Conservation (phyloP, 2,888 invertebrate genomes). For the Pecten maximus region DNA sequence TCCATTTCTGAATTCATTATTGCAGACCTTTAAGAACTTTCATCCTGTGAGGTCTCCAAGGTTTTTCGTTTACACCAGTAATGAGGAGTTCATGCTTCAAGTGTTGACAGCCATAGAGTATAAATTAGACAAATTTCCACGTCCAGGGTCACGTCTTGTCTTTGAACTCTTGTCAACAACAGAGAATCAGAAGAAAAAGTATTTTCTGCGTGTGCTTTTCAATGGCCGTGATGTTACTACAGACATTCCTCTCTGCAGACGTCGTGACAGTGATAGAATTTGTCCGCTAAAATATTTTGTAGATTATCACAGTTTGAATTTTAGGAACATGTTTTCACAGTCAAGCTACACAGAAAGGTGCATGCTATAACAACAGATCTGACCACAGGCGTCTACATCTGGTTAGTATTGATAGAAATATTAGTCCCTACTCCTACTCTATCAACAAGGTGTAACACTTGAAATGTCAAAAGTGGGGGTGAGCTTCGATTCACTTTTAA, state of each 20-base stretch:
- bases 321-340: background rate
- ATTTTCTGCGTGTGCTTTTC: background rate
- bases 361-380: too few relatives aligned
- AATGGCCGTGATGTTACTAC: conserved; percentile 8
- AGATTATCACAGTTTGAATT: background rate
- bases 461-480: too few relatives aligned
- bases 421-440: too few relatives aligned
- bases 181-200: background rate
- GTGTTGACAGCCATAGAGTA: background rate
- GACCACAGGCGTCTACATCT: too few relatives aligned
- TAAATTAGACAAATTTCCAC: background rate
- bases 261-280: background rate
- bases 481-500: too few relatives aligned
- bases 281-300: background rate
- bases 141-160: background rate
- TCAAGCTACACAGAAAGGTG: background rate
- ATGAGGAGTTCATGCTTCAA: background rate
- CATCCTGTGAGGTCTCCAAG: background rate
- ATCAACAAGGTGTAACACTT: too few relatives aligned
- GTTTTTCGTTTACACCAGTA: background rate
- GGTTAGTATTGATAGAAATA: too few relatives aligned
- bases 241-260: background rate
- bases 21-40: background rate
- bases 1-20: background rate
- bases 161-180: background rate